A percentile compares a stretch with the other conserved stretches of the same genome.
Evolutionary conservation across 1,140 invertebrate genomes (phyloP).

Genomic region (Heliconius hewitsoni): DNA sequence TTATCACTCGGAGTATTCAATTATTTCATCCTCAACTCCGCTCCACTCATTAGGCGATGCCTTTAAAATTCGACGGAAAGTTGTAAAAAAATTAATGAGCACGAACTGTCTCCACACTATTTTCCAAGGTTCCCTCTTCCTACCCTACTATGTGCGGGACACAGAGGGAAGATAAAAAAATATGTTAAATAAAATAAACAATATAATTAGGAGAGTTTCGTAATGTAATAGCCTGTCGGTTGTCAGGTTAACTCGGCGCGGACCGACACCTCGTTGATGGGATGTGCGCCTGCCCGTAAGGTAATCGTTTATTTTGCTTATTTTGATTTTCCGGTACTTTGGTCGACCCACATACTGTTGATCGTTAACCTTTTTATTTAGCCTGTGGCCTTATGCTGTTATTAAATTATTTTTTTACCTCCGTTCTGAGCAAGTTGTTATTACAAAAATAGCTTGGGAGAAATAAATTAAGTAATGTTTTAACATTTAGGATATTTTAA

Average conservation of each 20-base stretch:
- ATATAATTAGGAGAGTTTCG: not conserved
- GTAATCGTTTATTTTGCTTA: slow-evolving; percentile 5
- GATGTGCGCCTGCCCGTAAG: not conserved
- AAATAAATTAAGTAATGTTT: no score
- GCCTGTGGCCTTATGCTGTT: not conserved
- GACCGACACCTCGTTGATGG: slow-evolving; percentile 5
- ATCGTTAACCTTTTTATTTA: not conserved
- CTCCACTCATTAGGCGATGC: no score
- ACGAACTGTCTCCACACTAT: not conserved
- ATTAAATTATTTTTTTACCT: not conserved
- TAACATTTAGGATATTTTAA: no score
- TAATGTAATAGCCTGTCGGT: slow-evolving; percentile 11
- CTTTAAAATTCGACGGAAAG: no score
- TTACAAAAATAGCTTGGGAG: not conserved
- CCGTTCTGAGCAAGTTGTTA: not conserved
- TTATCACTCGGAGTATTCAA: no score
- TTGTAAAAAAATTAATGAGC: no score
- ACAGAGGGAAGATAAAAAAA: not conserved
- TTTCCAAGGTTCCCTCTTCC: not conserved
- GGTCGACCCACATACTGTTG: not conserved
- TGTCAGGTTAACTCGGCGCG: not conserved
- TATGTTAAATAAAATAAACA: not conserved
- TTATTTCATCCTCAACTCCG: no score
- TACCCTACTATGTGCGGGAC: not conserved
- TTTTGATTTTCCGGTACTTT: slow-evolving; percentile 8